Evolutionary conservation across 2,888 invertebrate genomes (phyloP), one percentile per base, ranked within the genome.

Genomic region (Agrochola lychnidis): DNA sequence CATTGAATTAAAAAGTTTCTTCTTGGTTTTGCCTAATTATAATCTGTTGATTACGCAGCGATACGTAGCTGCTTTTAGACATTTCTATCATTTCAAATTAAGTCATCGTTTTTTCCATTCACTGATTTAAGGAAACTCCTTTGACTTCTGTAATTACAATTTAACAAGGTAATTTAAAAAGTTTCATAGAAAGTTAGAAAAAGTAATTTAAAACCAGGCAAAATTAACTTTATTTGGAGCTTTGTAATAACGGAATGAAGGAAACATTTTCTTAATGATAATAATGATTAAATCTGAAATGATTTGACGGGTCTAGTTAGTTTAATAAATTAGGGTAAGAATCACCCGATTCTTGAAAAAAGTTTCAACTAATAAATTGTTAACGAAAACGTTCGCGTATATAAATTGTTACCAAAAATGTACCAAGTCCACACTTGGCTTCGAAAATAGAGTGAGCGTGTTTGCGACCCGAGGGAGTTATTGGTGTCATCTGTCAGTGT

Each of bases 401-500:
- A 87, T 88, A 89, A 90, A 90, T 88, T 89, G 88, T 89, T 86
- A 87, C 87, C 87, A 88, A 91, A 90, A 90, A 86, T 87, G 82
- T 80, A 80, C 84, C 86, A 85, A 89, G 89, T 89, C 88, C 88
- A 90, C 89, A 90, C 90, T 92, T 89, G 89, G 85, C 88, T 91
- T 90, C 89, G 89, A 90, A 90, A 91, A 93, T 90, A 92, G 88
- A 91, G 89, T 87, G 85, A 89, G 88, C 88, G 91, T 91, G 91
- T 92, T 91, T 91, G 91, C 90, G 92, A 91, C 91, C 90, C 90
- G 87, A 87, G 91, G 91, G 92, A 94, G 92, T 95, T 95, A 95
- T 95, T 94, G 94, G 93, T 91, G 91, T 93, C 94, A 95, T 96
- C 93, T 94, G 94, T 96, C 95, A 95, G 91, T 92, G 95, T 94